A percentile compares a stretch with the other conserved stretches of the same genome.
phyloP scores from a whole-genome alignment of 1,140 invertebrate species.

The Anagrus nilaparvatae region DNA sequence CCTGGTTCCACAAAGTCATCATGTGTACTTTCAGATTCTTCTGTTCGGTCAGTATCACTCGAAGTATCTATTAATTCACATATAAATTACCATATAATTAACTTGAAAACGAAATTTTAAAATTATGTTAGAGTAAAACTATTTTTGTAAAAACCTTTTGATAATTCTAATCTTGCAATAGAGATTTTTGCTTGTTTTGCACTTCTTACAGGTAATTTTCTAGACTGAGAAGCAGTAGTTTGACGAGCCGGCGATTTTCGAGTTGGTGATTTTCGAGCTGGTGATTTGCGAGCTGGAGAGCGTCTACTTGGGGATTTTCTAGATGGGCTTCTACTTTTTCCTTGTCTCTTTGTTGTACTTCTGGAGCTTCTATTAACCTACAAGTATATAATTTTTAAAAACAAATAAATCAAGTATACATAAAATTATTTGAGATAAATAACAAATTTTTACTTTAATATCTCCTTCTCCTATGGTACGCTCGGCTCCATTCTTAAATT shows the following conservation, averaged over 20 bases:
- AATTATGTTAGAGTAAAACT: not conserved
- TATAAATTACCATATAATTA: too few species aligned
- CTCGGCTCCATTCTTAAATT: conserved; percentile 27
- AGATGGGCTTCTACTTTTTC: conserved; percentile 26
- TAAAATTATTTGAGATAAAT: not conserved
- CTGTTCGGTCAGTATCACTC: conserved; percentile 19
- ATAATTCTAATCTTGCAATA: conserved; percentile 23
- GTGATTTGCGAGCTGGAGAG: conserved; percentile 23
- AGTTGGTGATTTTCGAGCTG: conserved; percentile 18
- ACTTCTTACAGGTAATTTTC: conserved; percentile 22
- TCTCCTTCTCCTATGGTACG: conserved; percentile 20
- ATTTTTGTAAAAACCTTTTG: conserved; percentile 19
- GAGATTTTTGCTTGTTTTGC: conserved; percentile 26
- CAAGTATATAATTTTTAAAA: not conserved
- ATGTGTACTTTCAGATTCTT: conserved; percentile 18
- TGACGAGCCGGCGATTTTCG: conserved; percentile 22
- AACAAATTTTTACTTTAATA: conserved; percentile 24
- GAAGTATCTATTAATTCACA: conserved; percentile 18
- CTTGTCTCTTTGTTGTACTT: conserved; percentile 20
- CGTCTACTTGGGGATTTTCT: conserved; percentile 24
- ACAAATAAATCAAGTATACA: not conserved
- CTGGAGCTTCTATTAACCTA: conserved; percentile 26
- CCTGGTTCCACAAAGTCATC: conserved; percentile 22
- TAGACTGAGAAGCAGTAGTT: conserved; percentile 15
- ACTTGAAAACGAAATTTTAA: not conserved